Conservation (phyloP, 2,113 vertebrate genomes). For the Candoia aspera region DNA sequence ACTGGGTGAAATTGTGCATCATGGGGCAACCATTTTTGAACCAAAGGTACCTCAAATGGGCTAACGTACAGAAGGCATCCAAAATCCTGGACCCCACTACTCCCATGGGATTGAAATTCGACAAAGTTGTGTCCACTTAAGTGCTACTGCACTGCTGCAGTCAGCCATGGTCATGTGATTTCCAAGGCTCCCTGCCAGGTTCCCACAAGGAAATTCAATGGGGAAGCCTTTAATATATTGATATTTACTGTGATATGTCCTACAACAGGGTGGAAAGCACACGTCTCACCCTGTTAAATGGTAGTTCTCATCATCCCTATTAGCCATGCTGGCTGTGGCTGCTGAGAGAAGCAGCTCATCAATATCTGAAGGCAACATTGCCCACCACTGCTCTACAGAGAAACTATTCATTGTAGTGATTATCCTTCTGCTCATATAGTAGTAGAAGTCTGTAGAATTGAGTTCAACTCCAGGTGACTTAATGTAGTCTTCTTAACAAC, state of each 20-base stretch:
- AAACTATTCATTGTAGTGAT: not conserved
- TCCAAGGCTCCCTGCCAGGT: too few relatives aligned
- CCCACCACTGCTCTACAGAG: not conserved
- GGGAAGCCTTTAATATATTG: not conserved
- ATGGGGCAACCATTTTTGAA: too few relatives aligned
- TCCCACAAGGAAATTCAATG: too few relatives aligned
- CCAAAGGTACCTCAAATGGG: too few relatives aligned
- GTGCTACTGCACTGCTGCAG: too few relatives aligned
- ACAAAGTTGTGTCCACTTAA: too few relatives aligned
- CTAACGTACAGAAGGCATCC: too few relatives aligned
- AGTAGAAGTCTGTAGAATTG: not conserved
- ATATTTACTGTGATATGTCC: not conserved
- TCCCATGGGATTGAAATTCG: too few relatives aligned
- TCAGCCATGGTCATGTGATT: too few relatives aligned
- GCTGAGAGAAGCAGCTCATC: not conserved
- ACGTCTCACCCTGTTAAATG: not conserved
- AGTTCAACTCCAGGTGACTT: not conserved
- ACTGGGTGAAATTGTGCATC: too few relatives aligned
- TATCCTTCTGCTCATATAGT: not conserved
- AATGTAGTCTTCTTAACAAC: not conserved
- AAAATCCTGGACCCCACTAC: too few relatives aligned
- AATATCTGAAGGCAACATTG: not conserved
- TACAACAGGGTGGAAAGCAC: not conserved
- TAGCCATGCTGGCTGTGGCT: not conserved
- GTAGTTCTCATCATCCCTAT: not conserved